Evolutionary conservation across 2,113 vertebrate genomes (phyloP).

Genomic region (Trogon melanurus): DNA sequence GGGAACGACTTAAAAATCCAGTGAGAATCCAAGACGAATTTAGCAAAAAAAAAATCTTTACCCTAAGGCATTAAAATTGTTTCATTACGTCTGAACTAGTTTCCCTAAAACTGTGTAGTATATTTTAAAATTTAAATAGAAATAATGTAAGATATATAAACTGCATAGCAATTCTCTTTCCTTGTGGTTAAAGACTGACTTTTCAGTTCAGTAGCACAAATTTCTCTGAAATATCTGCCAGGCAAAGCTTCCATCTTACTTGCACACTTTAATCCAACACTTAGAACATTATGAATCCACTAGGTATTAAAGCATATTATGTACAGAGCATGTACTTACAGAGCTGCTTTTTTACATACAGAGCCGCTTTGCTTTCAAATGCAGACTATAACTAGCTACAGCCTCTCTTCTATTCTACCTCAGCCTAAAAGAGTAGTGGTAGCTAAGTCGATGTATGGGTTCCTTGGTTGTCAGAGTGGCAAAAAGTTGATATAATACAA

Average conservation of each 20-base stretch:
- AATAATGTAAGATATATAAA: background rate
- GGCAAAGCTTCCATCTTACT: background rate
- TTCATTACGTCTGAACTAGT: background rate
- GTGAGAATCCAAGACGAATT: background rate
- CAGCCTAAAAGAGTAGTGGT: background rate
- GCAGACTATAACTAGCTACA: background rate
- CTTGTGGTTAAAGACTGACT: background rate
- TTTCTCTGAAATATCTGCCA: conserved; percentile 14
- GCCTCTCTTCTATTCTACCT: background rate
- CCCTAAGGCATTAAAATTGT: background rate
- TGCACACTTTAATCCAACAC: background rate
- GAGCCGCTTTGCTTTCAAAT: background rate
- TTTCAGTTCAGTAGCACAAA: background rate
- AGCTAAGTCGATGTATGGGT: background rate
- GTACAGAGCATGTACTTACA: background rate
- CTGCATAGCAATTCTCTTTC: background rate
- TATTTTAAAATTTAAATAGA: background rate
- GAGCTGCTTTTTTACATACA: background rate
- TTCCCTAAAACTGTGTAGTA: background rate
- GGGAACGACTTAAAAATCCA: conserved; percentile 19
- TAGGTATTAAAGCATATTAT: background rate
- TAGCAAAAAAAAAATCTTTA: background rate
- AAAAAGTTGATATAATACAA: background rate
- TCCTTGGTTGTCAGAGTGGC: background rate
- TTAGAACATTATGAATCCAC: background rate